These are phyloP conservation scores for Isaurus tuberculatus DNA, from an alignment of 92 coral and sea anemone genomes.

Conservation along the genomic window DNA sequence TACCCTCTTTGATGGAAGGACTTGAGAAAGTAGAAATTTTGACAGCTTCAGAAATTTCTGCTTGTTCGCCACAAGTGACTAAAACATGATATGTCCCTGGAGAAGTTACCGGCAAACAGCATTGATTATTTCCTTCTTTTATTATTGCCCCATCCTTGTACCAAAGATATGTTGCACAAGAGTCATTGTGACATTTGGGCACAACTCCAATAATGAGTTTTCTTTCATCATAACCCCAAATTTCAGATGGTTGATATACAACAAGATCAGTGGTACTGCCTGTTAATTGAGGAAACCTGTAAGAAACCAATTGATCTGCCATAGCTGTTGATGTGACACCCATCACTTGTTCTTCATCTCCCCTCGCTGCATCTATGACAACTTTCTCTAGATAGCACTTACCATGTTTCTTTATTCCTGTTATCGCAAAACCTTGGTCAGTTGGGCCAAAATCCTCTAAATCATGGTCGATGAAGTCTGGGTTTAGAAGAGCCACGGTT, in stretches of 20 bases:
- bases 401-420: neutral
- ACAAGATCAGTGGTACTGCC: neutral
- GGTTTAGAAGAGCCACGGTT: neutral
- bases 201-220: conserved; percentile 18
- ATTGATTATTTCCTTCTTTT: neutral
- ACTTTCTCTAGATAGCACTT: conserved; percentile 17
- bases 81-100: conserved; percentile 11
- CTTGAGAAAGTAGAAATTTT: neutral
- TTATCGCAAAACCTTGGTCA: neutral
- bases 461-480: conserved; percentile 18
- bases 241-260: conserved; percentile 4
- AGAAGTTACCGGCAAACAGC: neutral
- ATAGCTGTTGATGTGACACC: neutral
- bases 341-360: neutral
- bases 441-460: conserved; percentile 4
- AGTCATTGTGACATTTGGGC: neutral
- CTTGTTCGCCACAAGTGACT: conserved; percentile 11
- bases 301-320: neutral
- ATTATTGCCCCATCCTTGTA: neutral
- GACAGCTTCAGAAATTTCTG: conserved; percentile 1
- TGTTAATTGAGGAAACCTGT: conserved; percentile 3
- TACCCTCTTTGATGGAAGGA: neutral
- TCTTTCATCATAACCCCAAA: conserved; percentile 19
- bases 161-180: neutral
- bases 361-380: neutral